These are phyloP conservation scores for Blennius ocellaris DNA, from an alignment of 2,113 vertebrate species.

Conservation along the genomic window DNA sequence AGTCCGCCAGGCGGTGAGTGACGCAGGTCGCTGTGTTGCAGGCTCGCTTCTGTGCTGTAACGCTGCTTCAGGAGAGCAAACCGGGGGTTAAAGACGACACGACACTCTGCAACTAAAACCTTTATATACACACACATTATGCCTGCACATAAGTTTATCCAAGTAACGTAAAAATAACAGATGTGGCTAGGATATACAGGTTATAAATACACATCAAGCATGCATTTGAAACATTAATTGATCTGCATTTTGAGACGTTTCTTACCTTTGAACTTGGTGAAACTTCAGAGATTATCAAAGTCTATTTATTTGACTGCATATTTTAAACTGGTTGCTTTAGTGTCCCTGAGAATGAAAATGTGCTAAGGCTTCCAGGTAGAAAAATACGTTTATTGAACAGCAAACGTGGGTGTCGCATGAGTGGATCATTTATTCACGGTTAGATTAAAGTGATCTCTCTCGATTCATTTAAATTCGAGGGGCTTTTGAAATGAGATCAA, in stretches of 20 bases:
- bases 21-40: slow-evolving; percentile 97
- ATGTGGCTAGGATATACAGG: neutral
- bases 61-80: slow-evolving; percentile 83
- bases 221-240: slow-evolving; percentile 4
- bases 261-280: slow-evolving; percentile 74
- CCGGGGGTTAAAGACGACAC: slow-evolving; percentile 22
- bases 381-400: slow-evolving; percentile 95
- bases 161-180: slow-evolving; percentile 1
- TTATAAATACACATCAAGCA: slow-evolving; percentile 14
- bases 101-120: neutral
- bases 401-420: slow-evolving; percentile 78
- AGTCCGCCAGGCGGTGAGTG: slow-evolving; percentile 93
- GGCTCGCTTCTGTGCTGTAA: slow-evolving; percentile 90
- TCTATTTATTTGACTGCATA: slow-evolving; percentile 4
- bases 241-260: slow-evolving; percentile 2
- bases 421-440: slow-evolving; percentile 78
- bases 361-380: slow-evolving; percentile 86
- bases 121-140: neutral
- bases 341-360: slow-evolving; percentile 63
- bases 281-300: slow-evolving; percentile 26
- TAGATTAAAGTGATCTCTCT: slow-evolving; percentile 53
- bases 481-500: slow-evolving; percentile 43
- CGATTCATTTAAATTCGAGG: slow-evolving; percentile 30
- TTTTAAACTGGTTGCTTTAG: slow-evolving; percentile 5
- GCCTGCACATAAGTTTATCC: neutral